Conservation (phyloP, 2,888 invertebrate genomes). For the Mayetiola destructor region DNA sequence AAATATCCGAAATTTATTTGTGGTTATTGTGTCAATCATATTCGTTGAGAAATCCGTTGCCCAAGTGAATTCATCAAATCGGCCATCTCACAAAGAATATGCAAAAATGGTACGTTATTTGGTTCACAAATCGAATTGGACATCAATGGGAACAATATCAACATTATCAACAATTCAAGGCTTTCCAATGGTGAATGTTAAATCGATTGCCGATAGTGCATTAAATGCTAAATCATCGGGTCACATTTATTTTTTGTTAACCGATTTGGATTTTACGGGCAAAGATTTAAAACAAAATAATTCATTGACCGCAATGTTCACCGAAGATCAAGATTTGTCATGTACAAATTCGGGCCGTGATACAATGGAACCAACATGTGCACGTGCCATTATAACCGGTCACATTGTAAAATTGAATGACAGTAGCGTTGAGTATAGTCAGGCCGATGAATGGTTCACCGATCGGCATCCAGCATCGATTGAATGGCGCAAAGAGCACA, state of each 20-base stretch:
- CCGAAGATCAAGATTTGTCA: conserved; percentile 29
- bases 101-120: conserved; percentile 30
- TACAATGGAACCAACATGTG: conserved; percentile 35
- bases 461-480: conserved; percentile 30
- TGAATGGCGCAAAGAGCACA: conserved; percentile 39
- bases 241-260: conserved; percentile 29
- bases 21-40: too few relatives aligned
- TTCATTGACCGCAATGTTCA: conserved; percentile 29
- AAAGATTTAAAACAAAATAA: conserved; percentile 27
- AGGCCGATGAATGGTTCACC: conserved; percentile 24
- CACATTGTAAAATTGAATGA: conserved; percentile 24
- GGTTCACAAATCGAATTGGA: conserved; percentile 31
- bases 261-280: conserved; percentile 33
- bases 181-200: conserved; percentile 34
- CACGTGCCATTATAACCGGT: conserved; percentile 29
- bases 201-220: conserved; percentile 32
- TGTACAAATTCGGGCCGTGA: conserved; percentile 26
- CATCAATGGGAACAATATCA: conserved; percentile 31
- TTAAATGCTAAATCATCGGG: conserved; percentile 27
- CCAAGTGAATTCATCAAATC: not conserved
- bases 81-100: conserved; percentile 24
- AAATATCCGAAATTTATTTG: too few relatives aligned
- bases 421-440: conserved; percentile 21
- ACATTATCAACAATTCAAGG: conserved; percentile 24
- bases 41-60: too few relatives aligned